Conservation (phyloP, 2,888 invertebrate genomes). For the Keiferia lycopersicella region DNA sequence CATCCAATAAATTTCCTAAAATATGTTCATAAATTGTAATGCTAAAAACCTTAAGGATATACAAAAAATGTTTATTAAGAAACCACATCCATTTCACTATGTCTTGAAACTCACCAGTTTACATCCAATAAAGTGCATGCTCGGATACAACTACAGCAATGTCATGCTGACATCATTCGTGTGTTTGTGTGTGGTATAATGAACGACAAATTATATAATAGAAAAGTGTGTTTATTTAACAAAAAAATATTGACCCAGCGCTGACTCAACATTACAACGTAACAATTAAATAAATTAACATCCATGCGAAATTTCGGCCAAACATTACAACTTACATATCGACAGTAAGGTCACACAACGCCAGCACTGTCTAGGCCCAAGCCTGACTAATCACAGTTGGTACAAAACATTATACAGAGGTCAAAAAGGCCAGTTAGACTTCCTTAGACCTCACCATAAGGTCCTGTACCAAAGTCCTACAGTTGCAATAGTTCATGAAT, state of each 20-base stretch:
- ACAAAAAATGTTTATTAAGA: slow-evolving; percentile 53
- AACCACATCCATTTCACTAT: slow-evolving; percentile 79
- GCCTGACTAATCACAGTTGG: slow-evolving; percentile 6
- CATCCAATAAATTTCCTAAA: slow-evolving; percentile 83
- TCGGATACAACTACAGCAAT: slow-evolving; percentile 72
- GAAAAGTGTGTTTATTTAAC: slow-evolving; percentile 79
- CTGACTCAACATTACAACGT: slow-evolving; percentile 75
- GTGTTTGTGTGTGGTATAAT: slow-evolving; percentile 55
- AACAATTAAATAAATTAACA: slow-evolving; percentile 70
- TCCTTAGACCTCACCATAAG: neutral
- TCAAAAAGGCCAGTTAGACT: neutral
- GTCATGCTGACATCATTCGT: slow-evolving; percentile 80
- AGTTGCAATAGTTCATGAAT: slow-evolving; percentile 3
- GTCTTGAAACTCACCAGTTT: slow-evolving; percentile 74
- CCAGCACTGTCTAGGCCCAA: slow-evolving; percentile 55
- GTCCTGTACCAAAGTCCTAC: slow-evolving; percentile 8
- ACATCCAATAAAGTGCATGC: slow-evolving; percentile 76
- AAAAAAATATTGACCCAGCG: slow-evolving; percentile 71
- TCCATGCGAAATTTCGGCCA: slow-evolving; percentile 74
- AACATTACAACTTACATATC: slow-evolving; percentile 73
- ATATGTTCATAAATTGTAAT: slow-evolving; percentile 54
- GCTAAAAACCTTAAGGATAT: slow-evolving; percentile 40
- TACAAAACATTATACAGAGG: slow-evolving; percentile 13
- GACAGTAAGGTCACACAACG: slow-evolving; percentile 64
- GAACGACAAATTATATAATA: slow-evolving; percentile 58